Percentiles rank a stretch among this genome's conserved stretches.
phyloP scores from a whole-genome alignment of 1,140 invertebrate genomes.

The Alviniconcha marisindica region DNA sequence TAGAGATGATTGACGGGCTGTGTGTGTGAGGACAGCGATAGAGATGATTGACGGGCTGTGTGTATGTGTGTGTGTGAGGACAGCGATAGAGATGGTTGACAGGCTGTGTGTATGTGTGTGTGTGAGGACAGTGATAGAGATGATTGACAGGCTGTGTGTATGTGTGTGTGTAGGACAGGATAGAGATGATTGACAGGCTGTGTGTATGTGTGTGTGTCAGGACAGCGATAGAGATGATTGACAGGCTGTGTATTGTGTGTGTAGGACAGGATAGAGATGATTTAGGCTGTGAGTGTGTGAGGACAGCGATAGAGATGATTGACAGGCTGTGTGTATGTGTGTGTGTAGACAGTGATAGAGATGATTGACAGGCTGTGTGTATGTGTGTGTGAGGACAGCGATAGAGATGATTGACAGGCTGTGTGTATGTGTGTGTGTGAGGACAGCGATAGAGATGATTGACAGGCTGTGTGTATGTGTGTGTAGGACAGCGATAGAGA shows the following conservation, averaged over 20 bases:
- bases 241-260: conserved; percentile 80
- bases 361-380: conserved; percentile 89
- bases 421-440: conserved; percentile 48
- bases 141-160: conserved; percentile 88
- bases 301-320: conserved; percentile 92
- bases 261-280: conserved; percentile 88
- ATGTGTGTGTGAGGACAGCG: conserved; percentile 79
- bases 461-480: conserved; percentile 82
- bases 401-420: conserved; percentile 95
- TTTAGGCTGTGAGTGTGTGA: conserved; percentile 73
- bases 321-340: conserved; percentile 82
- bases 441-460: conserved; percentile 92
- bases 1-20: not conserved
- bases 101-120: conserved; percentile 78
- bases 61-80: conserved; percentile 66
- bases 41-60: conserved; percentile 94
- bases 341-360: conserved; percentile 85
- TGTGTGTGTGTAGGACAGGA: conserved; percentile 78
- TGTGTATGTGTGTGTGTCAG: conserved; percentile 56
- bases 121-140: conserved; percentile 87
- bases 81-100: conserved; percentile 94
- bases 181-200: conserved; percentile 95
- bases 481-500: conserved; percentile 87
- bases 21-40: conserved; percentile 82
- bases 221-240: conserved; percentile 93